phyloP scores from a whole-genome alignment of 35 echinoderm and acorn worm species.

The Apostichopus japonicus region DNA sequence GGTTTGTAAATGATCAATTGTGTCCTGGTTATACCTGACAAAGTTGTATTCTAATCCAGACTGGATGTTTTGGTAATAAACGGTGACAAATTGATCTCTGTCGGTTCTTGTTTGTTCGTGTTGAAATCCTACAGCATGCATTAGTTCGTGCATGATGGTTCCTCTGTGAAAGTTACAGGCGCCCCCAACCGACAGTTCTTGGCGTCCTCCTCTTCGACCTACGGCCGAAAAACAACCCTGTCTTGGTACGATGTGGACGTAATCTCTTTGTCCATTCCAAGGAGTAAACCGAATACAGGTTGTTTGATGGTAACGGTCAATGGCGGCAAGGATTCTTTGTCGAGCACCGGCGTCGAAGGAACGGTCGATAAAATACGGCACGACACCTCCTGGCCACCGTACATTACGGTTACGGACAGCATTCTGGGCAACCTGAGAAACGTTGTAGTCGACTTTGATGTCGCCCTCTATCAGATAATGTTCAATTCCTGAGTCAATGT shows the following conservation, averaged over 20 bases:
- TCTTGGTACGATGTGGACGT: conserved; percentile 82
- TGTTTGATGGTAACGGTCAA: conserved; percentile 71
- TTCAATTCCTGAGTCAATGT: no score
- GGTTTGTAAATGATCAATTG: conserved; percentile 67
- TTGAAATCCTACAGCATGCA: conserved; percentile 90
- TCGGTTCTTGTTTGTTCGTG: conserved; percentile 93
- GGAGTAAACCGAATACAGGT: conserved; percentile 79
- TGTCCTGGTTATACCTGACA: conserved; percentile 52
- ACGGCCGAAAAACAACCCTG: conserved; percentile 83
- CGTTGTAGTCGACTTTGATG: conserved; percentile 50
- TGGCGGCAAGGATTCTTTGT: conserved; percentile 67
- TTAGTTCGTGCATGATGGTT: conserved; percentile 89
- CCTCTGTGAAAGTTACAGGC: conserved; percentile 72
- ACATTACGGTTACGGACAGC: conserved; percentile 59
- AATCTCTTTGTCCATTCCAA: conserved; percentile 70
- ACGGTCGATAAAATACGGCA: conserved; percentile 82
- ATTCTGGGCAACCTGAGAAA: conserved; percentile 42
- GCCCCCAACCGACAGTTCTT: conserved; percentile 80
- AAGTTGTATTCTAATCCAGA: conserved; percentile 71
- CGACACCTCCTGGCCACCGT: conserved; percentile 78
- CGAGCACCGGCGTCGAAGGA: conserved; percentile 69
- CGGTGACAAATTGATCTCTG: conserved; percentile 81
- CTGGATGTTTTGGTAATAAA: conserved; percentile 81
- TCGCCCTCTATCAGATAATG: conserved; percentile 61
- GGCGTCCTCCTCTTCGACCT: conserved; percentile 71